Evolutionary conservation across 2,888 invertebrate species (phyloP).

Genomic region (Pollenia amentaria): DNA sequence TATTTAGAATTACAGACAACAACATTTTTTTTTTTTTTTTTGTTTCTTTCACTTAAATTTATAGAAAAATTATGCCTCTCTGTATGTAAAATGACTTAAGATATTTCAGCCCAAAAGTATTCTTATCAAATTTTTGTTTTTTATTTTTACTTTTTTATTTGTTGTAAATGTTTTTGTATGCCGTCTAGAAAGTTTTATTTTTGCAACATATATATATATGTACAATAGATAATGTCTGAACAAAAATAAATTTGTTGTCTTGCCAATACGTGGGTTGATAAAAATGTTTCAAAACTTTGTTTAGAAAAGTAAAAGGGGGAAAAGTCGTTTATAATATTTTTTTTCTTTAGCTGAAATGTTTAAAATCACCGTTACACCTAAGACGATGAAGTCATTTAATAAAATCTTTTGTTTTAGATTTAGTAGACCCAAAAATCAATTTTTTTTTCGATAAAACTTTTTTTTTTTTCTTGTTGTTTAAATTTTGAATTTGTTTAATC

Average conservation of each 20-base stretch:
- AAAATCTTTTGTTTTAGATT: too few species aligned
- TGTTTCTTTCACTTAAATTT: constrained; percentile 9
- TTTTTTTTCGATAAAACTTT: too few species aligned
- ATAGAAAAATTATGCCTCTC: constrained; percentile 8
- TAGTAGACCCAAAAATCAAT: too few species aligned
- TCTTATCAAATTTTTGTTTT: constrained; percentile 9
- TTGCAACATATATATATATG: background rate
- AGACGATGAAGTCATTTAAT: too few species aligned
- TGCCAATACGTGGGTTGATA: too few species aligned
- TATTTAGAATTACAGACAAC: constrained; percentile 30
- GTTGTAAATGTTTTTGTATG: background rate
- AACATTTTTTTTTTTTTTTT: background rate
- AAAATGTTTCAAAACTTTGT: too few species aligned
- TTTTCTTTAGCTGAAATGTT: too few species aligned
- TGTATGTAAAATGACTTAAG: constrained; percentile 10
- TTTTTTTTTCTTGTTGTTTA: too few species aligned
- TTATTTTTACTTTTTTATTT: background rate
- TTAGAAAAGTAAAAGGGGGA: too few species aligned
- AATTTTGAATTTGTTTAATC: too few species aligned
- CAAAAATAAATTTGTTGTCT: background rate
- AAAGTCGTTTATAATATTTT: too few species aligned
- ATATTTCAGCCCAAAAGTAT: constrained; percentile 26
- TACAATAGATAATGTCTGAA: background rate
- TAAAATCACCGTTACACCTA: too few species aligned
- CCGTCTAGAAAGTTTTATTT: constrained; percentile 29